A percentile compares a stretch with the other conserved stretches of the same genome.
These are phyloP conservation scores for Campoplex capitator DNA, from an alignment of 2,888 invertebrate species.

Conservation along the genomic window DNA sequence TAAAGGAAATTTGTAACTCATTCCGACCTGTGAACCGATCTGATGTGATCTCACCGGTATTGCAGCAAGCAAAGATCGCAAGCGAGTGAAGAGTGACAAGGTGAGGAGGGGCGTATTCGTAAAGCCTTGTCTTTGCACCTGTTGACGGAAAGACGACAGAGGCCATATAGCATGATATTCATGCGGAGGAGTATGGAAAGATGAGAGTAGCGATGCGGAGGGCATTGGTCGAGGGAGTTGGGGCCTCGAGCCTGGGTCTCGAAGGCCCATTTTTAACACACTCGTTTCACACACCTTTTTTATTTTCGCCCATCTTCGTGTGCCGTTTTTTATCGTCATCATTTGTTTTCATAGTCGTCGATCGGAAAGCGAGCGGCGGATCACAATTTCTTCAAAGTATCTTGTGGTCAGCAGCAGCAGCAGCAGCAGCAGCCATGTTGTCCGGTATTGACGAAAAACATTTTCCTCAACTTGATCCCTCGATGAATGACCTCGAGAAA, in stretches of 20 bases:
- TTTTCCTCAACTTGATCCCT: neutral
- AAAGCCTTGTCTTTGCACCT: slow-evolving; percentile 50
- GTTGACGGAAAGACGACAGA: slow-evolving; percentile 18
- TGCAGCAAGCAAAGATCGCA: neutral
- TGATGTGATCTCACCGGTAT: too few species aligned
- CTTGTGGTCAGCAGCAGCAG: neutral
- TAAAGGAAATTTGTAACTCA: too few species aligned
- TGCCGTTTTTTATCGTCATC: neutral
- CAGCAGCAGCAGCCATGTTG: too few species aligned
- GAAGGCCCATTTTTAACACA: neutral
- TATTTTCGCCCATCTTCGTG: neutral
- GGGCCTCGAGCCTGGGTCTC: neutral
- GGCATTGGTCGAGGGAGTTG: neutral
- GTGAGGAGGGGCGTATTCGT: neutral
- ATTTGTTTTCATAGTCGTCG: neutral
- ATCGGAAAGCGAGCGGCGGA: neutral
- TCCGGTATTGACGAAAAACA: slow-evolving; percentile 65
- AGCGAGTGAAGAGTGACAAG: neutral
- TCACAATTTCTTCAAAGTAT: neutral
- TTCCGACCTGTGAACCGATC: too few species aligned
- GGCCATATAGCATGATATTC: slow-evolving; percentile 46
- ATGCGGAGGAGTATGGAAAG: slow-evolving; percentile 19
- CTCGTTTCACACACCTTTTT: neutral
- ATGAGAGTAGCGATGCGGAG: slow-evolving; percentile 19
- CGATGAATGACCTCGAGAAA: neutral